phyloP scores from a whole-genome alignment of 1,140 invertebrate genomes.

The Aphelinus atriplicis region DNA sequence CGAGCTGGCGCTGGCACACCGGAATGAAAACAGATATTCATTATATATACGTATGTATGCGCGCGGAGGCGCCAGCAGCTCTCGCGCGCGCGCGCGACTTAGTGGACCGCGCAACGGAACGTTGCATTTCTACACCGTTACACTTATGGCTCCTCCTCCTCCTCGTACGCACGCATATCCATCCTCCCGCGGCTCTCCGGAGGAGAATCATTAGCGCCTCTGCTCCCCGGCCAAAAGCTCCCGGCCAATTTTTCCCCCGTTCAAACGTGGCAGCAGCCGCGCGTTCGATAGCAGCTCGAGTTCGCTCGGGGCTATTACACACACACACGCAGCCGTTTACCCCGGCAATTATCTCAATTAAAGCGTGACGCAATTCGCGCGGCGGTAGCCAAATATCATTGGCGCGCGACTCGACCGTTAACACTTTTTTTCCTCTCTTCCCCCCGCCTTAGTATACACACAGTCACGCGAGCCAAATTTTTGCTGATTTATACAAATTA shows the following conservation, averaged over 20 bases:
- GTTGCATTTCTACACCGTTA: conserved; percentile 59
- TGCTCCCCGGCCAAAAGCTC: not conserved
- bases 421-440: too few species aligned
- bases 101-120: conserved; percentile 64
- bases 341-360: conserved; percentile 14
- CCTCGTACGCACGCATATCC: not conserved
- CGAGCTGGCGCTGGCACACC: conserved; percentile 25
- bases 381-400: too few species aligned
- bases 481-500: too few species aligned
- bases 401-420: too few species aligned
- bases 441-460: too few species aligned
- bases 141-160: conserved; percentile 53
- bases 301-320: not conserved
- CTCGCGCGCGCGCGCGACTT: conserved; percentile 43
- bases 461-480: too few species aligned
- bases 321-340: conserved; percentile 11
- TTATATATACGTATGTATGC: too few species aligned
- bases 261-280: not conserved
- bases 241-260: conserved; percentile 15
- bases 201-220: not conserved
- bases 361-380: not conserved
- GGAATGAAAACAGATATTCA: conserved; percentile 27
- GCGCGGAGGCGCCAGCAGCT: too few species aligned
- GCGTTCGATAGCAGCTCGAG: too few species aligned
- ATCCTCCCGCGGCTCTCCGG: not conserved